Percentiles rank a stretch among this genome's conserved stretches.
Evolutionary conservation across 2,113 vertebrate genomes (phyloP).

Genomic region (Corythaixoides concolor): DNA sequence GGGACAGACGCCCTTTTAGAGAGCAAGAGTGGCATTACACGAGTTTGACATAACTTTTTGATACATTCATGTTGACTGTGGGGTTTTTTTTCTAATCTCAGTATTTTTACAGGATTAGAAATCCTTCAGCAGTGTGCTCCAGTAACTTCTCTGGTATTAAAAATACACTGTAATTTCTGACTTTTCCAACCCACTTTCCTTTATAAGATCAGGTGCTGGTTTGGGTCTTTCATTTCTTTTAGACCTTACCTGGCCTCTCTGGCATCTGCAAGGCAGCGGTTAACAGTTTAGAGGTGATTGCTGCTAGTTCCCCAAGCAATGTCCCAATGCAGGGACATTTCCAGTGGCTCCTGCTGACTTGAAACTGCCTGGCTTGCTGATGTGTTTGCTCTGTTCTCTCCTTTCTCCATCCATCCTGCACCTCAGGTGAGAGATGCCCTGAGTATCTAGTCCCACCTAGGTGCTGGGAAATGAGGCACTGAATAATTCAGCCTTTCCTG

Average conservation of each 20-base stretch:
- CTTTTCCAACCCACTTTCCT: not conserved
- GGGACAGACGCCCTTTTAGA: slow-evolving; percentile 6
- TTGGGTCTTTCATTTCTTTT: not conserved
- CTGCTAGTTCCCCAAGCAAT: not conserved
- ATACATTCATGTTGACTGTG: not conserved
- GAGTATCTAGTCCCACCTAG: not conserved
- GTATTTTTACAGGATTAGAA: slow-evolving; percentile 10
- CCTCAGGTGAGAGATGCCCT: not conserved
- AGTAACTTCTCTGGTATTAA: not conserved
- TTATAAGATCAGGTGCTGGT: not conserved
- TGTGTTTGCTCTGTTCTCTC: not conserved
- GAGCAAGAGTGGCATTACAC: not conserved
- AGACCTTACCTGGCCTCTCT: not conserved
- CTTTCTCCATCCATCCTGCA: not conserved
- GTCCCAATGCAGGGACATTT: not conserved
- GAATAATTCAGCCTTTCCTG: not conserved
- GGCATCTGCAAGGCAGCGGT: not conserved
- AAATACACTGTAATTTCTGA: not conserved
- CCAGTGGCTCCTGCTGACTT: not conserved
- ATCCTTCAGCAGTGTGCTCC: not conserved
- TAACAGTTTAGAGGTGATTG: not conserved
- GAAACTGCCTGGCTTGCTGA: not conserved
- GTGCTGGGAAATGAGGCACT: not conserved
- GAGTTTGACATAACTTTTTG: not conserved
- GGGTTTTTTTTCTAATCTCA: not conserved